Conservation (phyloP, 2,797 vertebrate genomes). For the Neomorphus geoffroyi region DNA sequence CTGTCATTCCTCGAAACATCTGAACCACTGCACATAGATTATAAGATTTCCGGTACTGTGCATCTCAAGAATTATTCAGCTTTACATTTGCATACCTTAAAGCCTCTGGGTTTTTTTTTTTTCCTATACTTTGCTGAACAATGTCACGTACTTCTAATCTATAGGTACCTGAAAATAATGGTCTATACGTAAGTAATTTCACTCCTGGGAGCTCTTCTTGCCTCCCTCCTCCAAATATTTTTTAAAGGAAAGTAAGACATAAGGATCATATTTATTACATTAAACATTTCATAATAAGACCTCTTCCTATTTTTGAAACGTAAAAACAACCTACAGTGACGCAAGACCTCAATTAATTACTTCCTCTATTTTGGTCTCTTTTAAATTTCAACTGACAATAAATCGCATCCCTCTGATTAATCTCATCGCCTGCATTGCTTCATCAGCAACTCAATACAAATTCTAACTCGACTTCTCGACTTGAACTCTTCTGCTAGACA, state of each 20-base stretch:
- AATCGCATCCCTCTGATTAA: not conserved
- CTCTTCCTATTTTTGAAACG: not conserved
- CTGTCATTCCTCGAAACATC: conserved; percentile 16
- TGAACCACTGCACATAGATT: not conserved
- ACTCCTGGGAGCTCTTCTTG: not conserved
- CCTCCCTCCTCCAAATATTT: not conserved
- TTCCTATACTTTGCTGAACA: not conserved
- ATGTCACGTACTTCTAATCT: not conserved
- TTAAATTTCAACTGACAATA: not conserved
- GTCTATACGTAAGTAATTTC: not conserved
- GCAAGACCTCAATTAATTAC: conserved; percentile 27
- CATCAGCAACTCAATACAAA: not conserved
- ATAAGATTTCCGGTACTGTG: not conserved
- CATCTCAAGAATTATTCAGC: not conserved
- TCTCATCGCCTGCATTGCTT: not conserved
- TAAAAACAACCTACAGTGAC: not conserved
- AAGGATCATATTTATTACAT: not conserved
- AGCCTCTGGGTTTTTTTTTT: not conserved
- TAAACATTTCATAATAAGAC: not conserved
- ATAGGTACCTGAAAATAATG: not conserved
- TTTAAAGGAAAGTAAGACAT: not conserved
- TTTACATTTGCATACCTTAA: not conserved
- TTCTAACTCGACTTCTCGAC: not conserved
- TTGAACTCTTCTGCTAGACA: not conserved
- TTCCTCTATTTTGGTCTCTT: not conserved